Evolutionary conservation across 2,888 invertebrate genomes (phyloP).

Genomic region (Dasypolia templi): DNA sequence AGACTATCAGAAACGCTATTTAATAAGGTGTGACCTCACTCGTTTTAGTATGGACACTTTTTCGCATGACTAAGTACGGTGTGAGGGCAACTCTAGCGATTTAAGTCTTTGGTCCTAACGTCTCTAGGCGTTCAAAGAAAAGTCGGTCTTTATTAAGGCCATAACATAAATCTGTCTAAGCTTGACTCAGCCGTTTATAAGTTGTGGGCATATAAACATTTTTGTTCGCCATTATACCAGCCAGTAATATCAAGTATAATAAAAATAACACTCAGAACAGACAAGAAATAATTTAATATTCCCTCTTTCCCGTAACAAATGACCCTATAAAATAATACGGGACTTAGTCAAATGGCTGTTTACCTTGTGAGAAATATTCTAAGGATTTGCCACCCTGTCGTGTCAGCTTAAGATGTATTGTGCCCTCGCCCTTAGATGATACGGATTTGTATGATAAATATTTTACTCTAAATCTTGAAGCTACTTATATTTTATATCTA

Average conservation of each 20-base stretch:
- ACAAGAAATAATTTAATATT: conserved; percentile 60
- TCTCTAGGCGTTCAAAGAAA: background rate
- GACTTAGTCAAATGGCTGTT: conserved; percentile 64
- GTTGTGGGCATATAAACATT: conserved; percentile 41
- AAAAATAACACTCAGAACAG: conserved; percentile 41
- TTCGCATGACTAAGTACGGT: too few relatives aligned
- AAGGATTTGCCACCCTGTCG: conserved; percentile 62
- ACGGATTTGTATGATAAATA: conserved; percentile 63
- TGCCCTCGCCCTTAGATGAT: conserved; percentile 30
- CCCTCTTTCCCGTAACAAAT: conserved; percentile 65
- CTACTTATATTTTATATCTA: conserved; percentile 31
- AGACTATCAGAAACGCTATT: too few relatives aligned
- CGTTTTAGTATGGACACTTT: too few relatives aligned
- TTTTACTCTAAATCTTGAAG: conserved; percentile 39
- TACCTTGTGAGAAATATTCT: conserved; percentile 69
- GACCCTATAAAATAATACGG: conserved; percentile 67
- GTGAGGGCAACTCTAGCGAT: too few relatives aligned
- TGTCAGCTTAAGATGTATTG: conserved; percentile 52
- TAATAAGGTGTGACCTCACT: too few relatives aligned
- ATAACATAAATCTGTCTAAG: conserved; percentile 50
- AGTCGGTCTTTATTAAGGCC: conserved; percentile 10
- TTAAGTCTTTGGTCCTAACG: background rate
- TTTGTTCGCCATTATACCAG: conserved; percentile 35
- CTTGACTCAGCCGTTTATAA: conserved; percentile 23
- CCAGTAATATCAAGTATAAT: conserved; percentile 36